A percentile compares a stretch with the other conserved stretches of the same genome.
Conservation (phyloP, 1,140 invertebrate genomes). For the Sycobia sp. region DNA sequence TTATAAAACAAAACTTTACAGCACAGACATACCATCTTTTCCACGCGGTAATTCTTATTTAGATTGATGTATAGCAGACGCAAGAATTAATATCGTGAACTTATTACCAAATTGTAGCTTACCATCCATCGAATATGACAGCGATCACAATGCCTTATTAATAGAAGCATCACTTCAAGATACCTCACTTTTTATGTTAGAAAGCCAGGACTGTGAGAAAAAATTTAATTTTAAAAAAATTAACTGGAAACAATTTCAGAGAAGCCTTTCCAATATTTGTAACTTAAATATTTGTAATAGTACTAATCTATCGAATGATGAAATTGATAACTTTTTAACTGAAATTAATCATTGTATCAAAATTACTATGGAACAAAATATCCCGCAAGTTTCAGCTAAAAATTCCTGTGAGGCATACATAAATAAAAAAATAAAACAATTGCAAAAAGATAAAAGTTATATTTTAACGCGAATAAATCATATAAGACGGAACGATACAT, state of each 20-base stretch:
- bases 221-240: constrained; percentile 2
- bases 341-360: not conserved
- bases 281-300: not conserved
- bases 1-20: not conserved
- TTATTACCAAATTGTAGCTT: too few species aligned
- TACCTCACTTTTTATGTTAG: not conserved
- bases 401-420: not conserved
- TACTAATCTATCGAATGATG: not conserved
- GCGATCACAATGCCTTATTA: not conserved
- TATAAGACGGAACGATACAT: not conserved
- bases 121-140: not conserved
- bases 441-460: constrained; percentile 6
- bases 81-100: not conserved
- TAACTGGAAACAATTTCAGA: constrained; percentile 3
- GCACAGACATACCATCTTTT: not conserved
- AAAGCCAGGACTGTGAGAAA: not conserved
- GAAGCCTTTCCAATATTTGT: constrained; percentile 4
- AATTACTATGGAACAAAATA: not conserved
- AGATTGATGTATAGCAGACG: constrained; percentile 10
- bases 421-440: not conserved
- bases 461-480: not conserved
- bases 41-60: not conserved
- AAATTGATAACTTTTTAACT: not conserved
- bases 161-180: not conserved
- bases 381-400: not conserved